Base-by-base conservation (phyloP, 2,888 invertebrate species). In the Calliphora vomitoria region DNA sequence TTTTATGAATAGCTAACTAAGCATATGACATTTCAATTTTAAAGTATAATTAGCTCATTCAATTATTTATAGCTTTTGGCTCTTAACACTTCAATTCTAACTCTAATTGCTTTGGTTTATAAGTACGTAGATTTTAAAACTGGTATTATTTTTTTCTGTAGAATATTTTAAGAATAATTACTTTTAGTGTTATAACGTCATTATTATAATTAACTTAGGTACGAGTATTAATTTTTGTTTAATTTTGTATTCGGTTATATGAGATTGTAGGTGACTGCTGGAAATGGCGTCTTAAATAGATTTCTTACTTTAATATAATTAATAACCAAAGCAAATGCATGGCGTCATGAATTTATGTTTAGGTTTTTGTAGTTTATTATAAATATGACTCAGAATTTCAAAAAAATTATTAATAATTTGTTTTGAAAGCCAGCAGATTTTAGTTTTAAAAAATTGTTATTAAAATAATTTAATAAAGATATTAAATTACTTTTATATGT, bases 151-250 rank as follows among this genome's bases (percentile, higher is more conserved):
- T 55, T 20, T 55, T 55, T 55, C 1, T 8, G 8, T 20, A 15
- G 3, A 47, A 35, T 5, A 25, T 53, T 11, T 55, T 3, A 8
- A 55, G 11, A 55, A 58, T 50, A 50, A 50, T 50, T 50, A 58
- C 5, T 11, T 58, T 47, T 31, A 50, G 47, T 69, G 18, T 20
- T 20, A 25, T 58, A 58, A 58, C 55, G 41, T 60, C 47, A 50
- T 31, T 62, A 2, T 75, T 75, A 62, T 47, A 75, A 47, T 75
- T 62, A 62, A 35, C 13, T 60, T 25, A 25, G n/a, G n/a, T 31
- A 44, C 25, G n/a, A 11, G 8, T 41, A 8, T 41, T 41, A 44
- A 10, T 44, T 44, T 44, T 44, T 44, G 0, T 8, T 8, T 10
- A 50, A 25, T 53, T 53, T 53, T 18, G 8, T 18, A 6, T 13